Base-by-base conservation (phyloP, 2,888 invertebrate species). In the Chrysodeixis includens region DNA sequence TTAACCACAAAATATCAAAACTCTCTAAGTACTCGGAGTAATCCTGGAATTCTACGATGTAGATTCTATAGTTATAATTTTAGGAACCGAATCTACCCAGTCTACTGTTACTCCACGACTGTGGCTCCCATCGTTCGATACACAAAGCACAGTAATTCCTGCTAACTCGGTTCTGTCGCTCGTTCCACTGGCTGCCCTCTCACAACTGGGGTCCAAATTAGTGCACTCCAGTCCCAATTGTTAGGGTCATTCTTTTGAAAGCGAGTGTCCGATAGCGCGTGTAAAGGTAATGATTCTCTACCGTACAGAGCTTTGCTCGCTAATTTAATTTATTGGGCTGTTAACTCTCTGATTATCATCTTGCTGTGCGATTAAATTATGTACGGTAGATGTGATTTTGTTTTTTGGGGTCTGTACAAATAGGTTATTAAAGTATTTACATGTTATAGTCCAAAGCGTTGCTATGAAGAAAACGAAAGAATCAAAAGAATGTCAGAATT, bases 111-210 rank as follows among this genome's bases (percentile, higher is more conserved):
- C 20, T n/a, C 8, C 6, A 30, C 9, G 14, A 57, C 66, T 68
- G 30, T 62, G 62, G 5, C 40, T n/a, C 32, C 54, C 40, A 44
- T 52, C 30, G 49, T 51, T 65, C 54, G 52, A 58, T 66, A 71
- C 54, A 62, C 79, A 79, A 79, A 71, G 73, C 74, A 61, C 70
- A 64, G 86, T 86, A 86, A 85, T 85, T 84, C 83, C 83, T 82
- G 84, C 76, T 78, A 84, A 83, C 84, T 77, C 78, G 75, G 79
- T 78, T 84, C 83, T 81, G 83, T 81, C 75, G 75, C 77, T 71
- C 78, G 84, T 86, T 83, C 78, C 82, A 71, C 78, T 20, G 54
- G 62, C 76, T 79, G 83, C 64, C 81, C 83, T 78, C 78, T 81
- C 69, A 58, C 69, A 70, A 74, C 74, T 55, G 70, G 80, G 78